Conservation (phyloP, 2,113 vertebrate genomes). For the Dendrocopos noguchii region DNA sequence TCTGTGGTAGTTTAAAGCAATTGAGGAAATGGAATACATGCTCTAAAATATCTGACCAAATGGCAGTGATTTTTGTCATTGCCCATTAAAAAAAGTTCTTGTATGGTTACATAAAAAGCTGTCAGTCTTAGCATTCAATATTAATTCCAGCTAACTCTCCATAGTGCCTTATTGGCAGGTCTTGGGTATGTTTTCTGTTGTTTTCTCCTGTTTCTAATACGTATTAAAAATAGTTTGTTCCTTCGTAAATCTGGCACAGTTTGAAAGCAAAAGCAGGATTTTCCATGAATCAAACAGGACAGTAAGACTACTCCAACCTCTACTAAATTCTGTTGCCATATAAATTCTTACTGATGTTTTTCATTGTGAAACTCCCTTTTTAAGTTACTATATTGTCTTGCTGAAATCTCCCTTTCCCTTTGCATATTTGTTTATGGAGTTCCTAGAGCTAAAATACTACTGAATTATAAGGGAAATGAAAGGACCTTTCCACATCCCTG, state of each 20-base stretch:
- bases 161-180: too few relatives aligned
- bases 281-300: neutral
- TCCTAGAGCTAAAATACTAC: neutral
- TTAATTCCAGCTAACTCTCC: neutral
- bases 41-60: rapidly evolving
- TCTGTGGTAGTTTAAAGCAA: neutral
- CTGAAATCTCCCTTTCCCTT: neutral
- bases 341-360: neutral
- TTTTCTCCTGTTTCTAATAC: neutral
- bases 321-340: neutral
- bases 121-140: neutral
- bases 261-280: neutral
- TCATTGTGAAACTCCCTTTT: neutral
- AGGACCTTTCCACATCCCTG: neutral
- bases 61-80: neutral
- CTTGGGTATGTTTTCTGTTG: neutral
- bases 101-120: neutral
- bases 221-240: neutral
- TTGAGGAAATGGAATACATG: neutral
- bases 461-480: neutral
- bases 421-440: neutral
- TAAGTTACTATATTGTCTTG: neutral
- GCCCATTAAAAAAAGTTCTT: neutral
- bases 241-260: neutral
- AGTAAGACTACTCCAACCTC: neutral